Conservation (phyloP, 2,113 vertebrate species). For the Mormyrus iriodes region DNA sequence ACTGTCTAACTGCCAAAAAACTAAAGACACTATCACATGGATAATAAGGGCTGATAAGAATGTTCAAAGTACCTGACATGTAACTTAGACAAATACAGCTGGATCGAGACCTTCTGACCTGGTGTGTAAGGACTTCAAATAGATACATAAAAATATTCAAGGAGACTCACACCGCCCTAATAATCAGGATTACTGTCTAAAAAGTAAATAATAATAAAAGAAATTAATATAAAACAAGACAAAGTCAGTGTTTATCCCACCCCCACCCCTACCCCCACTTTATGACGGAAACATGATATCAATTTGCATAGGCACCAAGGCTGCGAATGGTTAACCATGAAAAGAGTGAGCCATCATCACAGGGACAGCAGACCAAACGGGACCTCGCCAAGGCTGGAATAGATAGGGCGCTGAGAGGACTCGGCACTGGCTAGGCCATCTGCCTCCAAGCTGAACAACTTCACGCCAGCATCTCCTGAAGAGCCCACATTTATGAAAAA, state of each 20-base stretch:
- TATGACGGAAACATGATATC: background rate
- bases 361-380: background rate
- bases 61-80: background rate
- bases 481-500: background rate
- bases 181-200: constrained; percentile 26
- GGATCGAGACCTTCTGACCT: background rate
- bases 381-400: background rate
- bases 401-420: background rate
- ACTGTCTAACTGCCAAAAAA: background rate
- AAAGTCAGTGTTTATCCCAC: background rate
- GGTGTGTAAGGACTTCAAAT: background rate
- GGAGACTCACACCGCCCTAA: background rate
- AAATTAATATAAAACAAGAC: background rate
- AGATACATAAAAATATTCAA: background rate
- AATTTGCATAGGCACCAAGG: background rate
- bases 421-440: background rate
- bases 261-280: too few relatives aligned
- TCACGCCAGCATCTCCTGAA: background rate
- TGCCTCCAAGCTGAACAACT: background rate
- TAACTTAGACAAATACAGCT: background rate
- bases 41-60: background rate
- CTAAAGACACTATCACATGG: background rate
- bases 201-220: background rate
- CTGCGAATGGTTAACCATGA: background rate
- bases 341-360: background rate